A percentile compares a stretch with the other conserved stretches of the same genome.
Conservation (phyloP, 1,140 invertebrate species). For the Eufriesea mexicana region DNA sequence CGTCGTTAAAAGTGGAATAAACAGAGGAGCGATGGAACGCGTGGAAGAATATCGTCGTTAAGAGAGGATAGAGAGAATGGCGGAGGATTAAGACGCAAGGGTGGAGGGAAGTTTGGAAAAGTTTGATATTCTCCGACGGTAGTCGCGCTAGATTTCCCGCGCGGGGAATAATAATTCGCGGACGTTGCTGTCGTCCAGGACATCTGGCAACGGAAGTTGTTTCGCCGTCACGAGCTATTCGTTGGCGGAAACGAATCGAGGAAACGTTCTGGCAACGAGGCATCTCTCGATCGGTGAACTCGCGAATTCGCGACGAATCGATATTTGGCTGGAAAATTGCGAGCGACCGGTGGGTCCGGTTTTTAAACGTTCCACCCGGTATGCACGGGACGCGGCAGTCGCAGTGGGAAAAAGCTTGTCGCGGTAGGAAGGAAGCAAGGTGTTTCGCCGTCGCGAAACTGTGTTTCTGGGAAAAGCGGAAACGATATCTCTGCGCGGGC, state of each 20-base stretch:
- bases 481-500: constrained; percentile 23
- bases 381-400: too few relatives aligned
- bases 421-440: neutral
- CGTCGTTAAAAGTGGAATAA: constrained; percentile 3
- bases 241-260: constrained; percentile 8
- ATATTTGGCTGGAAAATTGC: neutral
- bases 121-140: neutral
- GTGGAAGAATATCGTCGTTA: neutral
- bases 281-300: neutral
- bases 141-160: neutral
- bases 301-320: neutral
- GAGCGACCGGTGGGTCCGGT: too few relatives aligned
- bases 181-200: neutral
- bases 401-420: neutral
- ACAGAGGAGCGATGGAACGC: neutral
- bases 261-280: constrained; percentile 1
- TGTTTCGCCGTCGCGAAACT: neutral
- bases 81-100: neutral
- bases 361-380: neutral
- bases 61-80: neutral
- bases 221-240: neutral
- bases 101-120: neutral
- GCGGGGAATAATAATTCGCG: neutral
- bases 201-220: constrained; percentile 15
- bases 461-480: constrained; percentile 28